Conservation (phyloP, 2,113 vertebrate genomes). For the Pteruthius melanotis region DNA sequence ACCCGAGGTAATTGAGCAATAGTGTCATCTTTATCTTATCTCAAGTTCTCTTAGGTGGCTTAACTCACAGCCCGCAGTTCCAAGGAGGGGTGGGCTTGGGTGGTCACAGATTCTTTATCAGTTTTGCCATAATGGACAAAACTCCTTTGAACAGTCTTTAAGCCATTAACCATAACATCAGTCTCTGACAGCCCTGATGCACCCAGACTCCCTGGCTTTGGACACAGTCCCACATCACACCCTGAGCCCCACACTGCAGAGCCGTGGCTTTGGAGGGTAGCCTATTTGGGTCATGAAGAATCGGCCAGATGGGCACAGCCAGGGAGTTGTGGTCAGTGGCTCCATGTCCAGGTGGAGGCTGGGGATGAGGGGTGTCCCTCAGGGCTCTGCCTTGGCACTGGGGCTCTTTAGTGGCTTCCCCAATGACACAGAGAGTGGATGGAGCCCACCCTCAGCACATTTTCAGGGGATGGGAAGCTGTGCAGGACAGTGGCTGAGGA, state of each 20-base stretch:
- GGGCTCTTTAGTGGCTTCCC: not conserved
- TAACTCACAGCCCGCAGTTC: not conserved
- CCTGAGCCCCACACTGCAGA: not conserved
- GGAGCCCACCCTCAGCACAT: not conserved
- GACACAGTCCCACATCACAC: not conserved
- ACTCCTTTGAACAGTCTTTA: not conserved
- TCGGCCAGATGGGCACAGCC: not conserved
- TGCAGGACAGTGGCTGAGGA: not conserved
- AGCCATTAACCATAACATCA: no score
- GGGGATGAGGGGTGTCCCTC: not conserved
- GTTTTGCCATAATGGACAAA: not conserved
- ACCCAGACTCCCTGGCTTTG: not conserved
- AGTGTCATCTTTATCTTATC: no score
- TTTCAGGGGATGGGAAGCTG: not conserved
- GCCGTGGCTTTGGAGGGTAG: not conserved
- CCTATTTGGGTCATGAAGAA: rapidly evolving
- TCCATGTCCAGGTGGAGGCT: not conserved
- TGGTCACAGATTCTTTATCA: not conserved
- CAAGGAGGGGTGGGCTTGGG: not conserved
- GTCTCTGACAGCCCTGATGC: not conserved
- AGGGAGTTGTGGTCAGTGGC: not conserved
- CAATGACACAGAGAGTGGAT: no score
- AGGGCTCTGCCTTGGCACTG: not conserved
- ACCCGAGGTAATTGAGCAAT: no score
- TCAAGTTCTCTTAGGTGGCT: no score